These are phyloP conservation scores for Aldrovandia affinis DNA, from an alignment of 2,797 vertebrate genomes.

Conservation along the genomic window DNA sequence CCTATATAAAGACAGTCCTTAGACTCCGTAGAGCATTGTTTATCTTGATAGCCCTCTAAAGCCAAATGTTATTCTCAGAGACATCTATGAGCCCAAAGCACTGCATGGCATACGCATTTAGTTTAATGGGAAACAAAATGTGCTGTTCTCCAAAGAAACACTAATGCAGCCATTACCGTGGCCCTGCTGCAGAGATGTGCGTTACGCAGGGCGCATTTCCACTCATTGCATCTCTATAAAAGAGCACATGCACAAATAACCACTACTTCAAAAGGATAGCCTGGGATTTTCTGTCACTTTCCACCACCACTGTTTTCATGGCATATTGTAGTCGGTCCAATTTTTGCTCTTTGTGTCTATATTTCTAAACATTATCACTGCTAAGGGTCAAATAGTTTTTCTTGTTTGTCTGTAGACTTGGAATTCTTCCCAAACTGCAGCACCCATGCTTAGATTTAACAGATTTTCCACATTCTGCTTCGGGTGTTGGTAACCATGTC, in stretches of 20 bases:
- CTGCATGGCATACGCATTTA: not conserved
- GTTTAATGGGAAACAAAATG: conserved; percentile 17
- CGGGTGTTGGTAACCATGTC: not conserved
- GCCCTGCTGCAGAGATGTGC: not conserved
- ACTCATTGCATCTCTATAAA: not conserved
- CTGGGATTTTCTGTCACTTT: not conserved
- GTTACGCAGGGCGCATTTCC: not conserved
- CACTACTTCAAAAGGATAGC: not conserved
- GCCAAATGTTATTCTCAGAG: not conserved
- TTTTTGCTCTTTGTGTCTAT: not conserved
- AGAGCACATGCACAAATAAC: conserved; percentile 15
- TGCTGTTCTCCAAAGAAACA: not conserved
- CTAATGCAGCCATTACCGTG: conserved; percentile 15
- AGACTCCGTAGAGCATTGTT: not conserved
- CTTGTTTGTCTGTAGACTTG: not conserved
- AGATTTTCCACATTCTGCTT: no score
- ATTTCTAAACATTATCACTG: not conserved
- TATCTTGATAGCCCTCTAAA: conserved; percentile 1
- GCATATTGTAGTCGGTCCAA: not conserved
- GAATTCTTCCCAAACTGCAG: not conserved
- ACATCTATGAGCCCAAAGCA: not conserved
- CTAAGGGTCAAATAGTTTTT: not conserved
- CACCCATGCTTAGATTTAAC: no score
- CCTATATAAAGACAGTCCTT: not conserved
- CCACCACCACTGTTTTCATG: not conserved